phyloP scores from a whole-genome alignment of 2,888 invertebrate species.

The Crepidodera aurea region DNA sequence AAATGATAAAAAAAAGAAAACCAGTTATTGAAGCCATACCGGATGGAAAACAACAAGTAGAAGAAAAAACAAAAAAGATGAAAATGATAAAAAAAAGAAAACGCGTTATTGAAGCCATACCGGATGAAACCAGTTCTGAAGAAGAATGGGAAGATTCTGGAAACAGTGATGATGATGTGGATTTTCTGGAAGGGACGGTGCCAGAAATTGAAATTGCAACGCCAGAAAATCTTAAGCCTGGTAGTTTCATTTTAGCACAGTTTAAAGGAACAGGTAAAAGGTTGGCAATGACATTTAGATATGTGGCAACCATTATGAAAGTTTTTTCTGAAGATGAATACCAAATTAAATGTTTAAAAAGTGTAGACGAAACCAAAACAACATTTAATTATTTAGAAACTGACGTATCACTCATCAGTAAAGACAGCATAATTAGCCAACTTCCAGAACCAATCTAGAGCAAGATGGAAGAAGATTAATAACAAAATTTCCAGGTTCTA shows the following conservation, averaged over 20 bases:
- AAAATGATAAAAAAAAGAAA: neutral
- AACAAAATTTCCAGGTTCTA: neutral
- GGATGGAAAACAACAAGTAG: constrained; percentile 12
- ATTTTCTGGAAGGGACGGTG: neutral
- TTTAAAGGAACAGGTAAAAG: neutral
- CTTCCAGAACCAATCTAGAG: neutral
- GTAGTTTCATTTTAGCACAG: neutral
- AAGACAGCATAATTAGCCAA: neutral
- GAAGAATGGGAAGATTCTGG: neutral
- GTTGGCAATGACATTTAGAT: neutral
- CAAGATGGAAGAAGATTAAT: neutral
- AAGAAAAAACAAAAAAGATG: neutral
- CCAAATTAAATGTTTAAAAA: neutral
- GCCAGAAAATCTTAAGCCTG: neutral
- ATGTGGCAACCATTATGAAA: neutral
- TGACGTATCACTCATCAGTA: neutral
- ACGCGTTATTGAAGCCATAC: neutral
- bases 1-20: neutral
- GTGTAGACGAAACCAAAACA: neutral
- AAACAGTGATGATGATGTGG: neutral
- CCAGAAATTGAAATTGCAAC: neutral
- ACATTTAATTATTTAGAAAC: neutral
- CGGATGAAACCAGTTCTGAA: neutral
- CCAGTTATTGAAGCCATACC: too few species aligned
- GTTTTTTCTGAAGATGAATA: neutral